Evolutionary conservation across 2,797 vertebrate genomes (phyloP).

Genomic region (Rachycentron canadum): DNA sequence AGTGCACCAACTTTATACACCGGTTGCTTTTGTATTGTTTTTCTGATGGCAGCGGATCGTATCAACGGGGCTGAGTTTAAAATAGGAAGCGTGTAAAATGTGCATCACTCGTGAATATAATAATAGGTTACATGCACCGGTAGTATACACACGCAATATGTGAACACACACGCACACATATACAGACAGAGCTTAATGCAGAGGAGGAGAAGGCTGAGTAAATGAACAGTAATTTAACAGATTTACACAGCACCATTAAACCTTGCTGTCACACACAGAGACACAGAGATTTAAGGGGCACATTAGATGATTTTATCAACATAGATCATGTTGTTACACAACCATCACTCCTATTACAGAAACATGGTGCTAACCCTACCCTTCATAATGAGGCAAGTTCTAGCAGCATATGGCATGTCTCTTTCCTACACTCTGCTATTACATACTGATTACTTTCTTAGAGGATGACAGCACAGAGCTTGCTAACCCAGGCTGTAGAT

Average conservation of each 20-base stretch:
- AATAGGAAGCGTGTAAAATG: background rate
- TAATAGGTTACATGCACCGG: background rate
- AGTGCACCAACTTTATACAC: background rate
- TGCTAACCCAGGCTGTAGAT: constrained; percentile 59
- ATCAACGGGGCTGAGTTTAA: background rate
- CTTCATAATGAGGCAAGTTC: constrained; percentile 34
- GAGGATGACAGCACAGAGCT: constrained; percentile 54
- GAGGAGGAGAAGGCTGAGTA: background rate
- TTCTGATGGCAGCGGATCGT: background rate
- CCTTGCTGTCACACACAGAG: background rate
- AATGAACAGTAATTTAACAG: background rate
- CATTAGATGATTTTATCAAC: background rate
- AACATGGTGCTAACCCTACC: background rate
- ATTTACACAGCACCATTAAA: constrained; percentile 8
- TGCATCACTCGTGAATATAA: background rate
- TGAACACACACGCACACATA: background rate
- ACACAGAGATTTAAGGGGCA: background rate
- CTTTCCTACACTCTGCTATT: constrained; percentile 36
- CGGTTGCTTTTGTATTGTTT: background rate
- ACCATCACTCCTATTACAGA: constrained; percentile 15
- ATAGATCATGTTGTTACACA: constrained; percentile 25
- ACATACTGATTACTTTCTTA: constrained; percentile 59
- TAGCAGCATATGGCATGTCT: constrained; percentile 10
- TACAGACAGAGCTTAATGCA: background rate
- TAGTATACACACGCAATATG: background rate